phyloP scores from a whole-genome alignment of 2,888 invertebrate genomes.

The Nebria brevicollis region DNA sequence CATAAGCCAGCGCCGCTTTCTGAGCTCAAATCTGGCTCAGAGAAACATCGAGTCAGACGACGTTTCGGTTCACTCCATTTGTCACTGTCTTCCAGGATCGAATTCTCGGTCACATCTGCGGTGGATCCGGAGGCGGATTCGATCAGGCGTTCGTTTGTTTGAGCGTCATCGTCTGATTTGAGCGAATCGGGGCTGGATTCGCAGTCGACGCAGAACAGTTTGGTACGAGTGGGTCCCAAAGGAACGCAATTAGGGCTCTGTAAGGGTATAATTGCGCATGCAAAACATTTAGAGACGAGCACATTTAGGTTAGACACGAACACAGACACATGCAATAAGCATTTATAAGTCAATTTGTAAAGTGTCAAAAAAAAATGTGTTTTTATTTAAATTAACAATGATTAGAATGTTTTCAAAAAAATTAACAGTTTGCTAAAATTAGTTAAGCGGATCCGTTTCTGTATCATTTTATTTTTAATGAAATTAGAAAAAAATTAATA shows the following conservation, averaged over 20 bases:
- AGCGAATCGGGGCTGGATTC: conserved; percentile 55
- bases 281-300: conserved; percentile 22
- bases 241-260: conserved; percentile 55
- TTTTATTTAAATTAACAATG: conserved; percentile 12
- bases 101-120: neutral
- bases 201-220: conserved; percentile 61
- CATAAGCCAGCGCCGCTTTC: conserved; percentile 39
- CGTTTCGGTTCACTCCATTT: conserved; percentile 25
- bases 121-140: conserved; percentile 50
- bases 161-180: conserved; percentile 50
- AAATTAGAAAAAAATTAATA: neutral
- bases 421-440: conserved; percentile 7
- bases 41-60: conserved; percentile 49
- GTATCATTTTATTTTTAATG: neutral
- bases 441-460: conserved; percentile 2
- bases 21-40: conserved; percentile 56
- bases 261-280: conserved; percentile 47
- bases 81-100: conserved; percentile 15
- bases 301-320: neutral
- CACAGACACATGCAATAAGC: conserved; percentile 26
- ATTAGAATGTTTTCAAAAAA: conserved; percentile 5
- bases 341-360: conserved; percentile 6
- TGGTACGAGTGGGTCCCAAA: conserved; percentile 52
- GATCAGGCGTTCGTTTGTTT: conserved; percentile 52
- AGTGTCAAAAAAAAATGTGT: conserved; percentile 7